Conservation (phyloP, 2,113 vertebrate species). For the Oplegnathus fasciatus region DNA sequence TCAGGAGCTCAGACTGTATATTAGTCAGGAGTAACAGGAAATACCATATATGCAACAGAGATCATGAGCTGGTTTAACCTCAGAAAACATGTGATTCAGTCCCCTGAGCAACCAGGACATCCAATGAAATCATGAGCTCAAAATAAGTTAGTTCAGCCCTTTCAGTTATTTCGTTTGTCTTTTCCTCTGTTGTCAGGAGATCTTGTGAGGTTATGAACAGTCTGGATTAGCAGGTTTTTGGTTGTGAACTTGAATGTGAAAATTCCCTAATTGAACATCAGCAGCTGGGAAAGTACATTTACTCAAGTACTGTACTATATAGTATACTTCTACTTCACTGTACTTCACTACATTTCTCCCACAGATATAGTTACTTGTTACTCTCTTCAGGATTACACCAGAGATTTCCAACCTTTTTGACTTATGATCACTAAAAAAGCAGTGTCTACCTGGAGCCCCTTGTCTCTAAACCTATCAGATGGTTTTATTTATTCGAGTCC, state of each 20-base stretch:
- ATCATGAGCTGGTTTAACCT: conserved; percentile 30
- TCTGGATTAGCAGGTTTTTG: neutral
- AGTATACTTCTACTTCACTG: neutral
- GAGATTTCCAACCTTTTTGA: no score
- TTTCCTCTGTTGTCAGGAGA: neutral
- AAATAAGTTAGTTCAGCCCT: neutral
- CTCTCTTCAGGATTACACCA: no score
- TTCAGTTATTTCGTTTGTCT: neutral
- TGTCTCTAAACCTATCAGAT: no score
- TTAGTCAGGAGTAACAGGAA: conserved; percentile 32
- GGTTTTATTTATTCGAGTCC: no score
- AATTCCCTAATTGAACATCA: no score
- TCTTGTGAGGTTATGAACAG: neutral
- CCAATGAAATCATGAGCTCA: neutral
- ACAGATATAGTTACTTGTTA: no score
- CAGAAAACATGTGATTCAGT: conserved; percentile 31
- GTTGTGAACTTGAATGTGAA: neutral
- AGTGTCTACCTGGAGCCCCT: no score
- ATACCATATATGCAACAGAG: neutral
- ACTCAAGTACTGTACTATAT: neutral
- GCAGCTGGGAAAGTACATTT: neutral
- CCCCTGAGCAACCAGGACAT: conserved; percentile 3
- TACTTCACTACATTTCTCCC: no score
- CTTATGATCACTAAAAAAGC: no score
- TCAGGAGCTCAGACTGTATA: conserved; percentile 7